Evolutionary conservation across 2,888 invertebrate genomes (phyloP).

Genomic region (Tubulanus polymorphus): DNA sequence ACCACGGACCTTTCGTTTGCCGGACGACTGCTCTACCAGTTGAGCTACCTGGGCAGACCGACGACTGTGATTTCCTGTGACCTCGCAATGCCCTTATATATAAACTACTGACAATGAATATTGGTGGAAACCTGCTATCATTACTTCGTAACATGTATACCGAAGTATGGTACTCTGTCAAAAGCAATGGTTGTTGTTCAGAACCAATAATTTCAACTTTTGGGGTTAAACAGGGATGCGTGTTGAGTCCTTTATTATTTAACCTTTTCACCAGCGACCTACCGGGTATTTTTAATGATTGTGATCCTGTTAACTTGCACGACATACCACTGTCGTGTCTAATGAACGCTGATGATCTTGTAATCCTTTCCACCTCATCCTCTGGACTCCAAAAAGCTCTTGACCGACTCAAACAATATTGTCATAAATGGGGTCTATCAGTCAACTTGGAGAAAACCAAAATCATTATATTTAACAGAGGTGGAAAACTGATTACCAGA

Average conservation of each 20-base stretch:
- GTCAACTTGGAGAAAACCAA: background rate
- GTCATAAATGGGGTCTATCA: background rate
- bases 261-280: background rate
- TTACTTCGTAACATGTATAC: too few relatives aligned
- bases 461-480: background rate
- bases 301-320: background rate
- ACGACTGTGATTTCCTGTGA: too few relatives aligned
- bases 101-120: too few relatives aligned
- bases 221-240: background rate
- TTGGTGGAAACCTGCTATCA: too few relatives aligned
- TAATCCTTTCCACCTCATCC: background rate
- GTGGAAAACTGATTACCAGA: too few relatives aligned
- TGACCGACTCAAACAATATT: background rate
- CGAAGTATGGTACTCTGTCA: background rate
- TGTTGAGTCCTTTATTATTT: background rate
- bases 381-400: background rate
- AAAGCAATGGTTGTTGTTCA: background rate
- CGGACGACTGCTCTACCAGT: too few relatives aligned
- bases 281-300: background rate
- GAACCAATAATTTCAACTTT: background rate
- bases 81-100: too few relatives aligned
- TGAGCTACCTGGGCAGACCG: too few relatives aligned
- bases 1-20: too few relatives aligned
- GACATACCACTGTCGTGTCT: background rate
- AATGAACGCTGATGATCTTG: background rate